These are phyloP conservation scores for Keiferia lycopersicella DNA, from an alignment of 2,888 invertebrate genomes.

Conservation along the genomic window DNA sequence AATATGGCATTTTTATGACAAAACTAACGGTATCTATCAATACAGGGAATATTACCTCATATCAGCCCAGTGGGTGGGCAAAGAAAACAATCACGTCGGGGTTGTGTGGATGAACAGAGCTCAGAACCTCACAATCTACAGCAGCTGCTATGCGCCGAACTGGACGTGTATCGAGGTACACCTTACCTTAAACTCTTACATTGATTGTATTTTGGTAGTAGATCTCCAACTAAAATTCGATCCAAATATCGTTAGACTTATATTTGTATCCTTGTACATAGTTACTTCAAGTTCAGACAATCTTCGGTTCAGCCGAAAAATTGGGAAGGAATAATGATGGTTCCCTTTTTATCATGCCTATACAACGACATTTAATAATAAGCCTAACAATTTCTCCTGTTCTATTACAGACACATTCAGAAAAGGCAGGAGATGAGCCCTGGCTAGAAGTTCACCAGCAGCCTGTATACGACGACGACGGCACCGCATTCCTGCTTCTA, in stretches of 20 bases:
- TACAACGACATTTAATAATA: no score
- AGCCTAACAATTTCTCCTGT: no score
- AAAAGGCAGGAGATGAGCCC: conserved; percentile 90
- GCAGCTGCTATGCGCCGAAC: conserved; percentile 90
- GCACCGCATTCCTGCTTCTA: conserved; percentile 90
- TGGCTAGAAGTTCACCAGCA: conserved; percentile 93
- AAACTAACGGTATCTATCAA: not conserved
- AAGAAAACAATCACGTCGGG: conserved; percentile 88
- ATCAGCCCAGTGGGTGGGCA: conserved; percentile 94
- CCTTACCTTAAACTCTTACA: not conserved
- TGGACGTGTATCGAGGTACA: conserved; percentile 92
- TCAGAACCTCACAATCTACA: conserved; percentile 94
- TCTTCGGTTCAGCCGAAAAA: no score
- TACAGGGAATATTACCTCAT: conserved; percentile 94
- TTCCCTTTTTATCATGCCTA: no score
- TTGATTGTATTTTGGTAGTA: no score
- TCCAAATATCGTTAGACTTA: not conserved
- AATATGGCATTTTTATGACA: no score
- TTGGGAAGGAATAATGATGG: no score
- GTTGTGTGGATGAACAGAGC: conserved; percentile 97
- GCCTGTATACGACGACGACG: conserved; percentile 91
- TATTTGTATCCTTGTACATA: no score
- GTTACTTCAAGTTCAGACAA: no score
- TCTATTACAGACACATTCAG: conserved; percentile 86
- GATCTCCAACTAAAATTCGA: not conserved